Evolutionary conservation across 2,797 vertebrate genomes (phyloP).

Genomic region (Avahi laniger): DNA sequence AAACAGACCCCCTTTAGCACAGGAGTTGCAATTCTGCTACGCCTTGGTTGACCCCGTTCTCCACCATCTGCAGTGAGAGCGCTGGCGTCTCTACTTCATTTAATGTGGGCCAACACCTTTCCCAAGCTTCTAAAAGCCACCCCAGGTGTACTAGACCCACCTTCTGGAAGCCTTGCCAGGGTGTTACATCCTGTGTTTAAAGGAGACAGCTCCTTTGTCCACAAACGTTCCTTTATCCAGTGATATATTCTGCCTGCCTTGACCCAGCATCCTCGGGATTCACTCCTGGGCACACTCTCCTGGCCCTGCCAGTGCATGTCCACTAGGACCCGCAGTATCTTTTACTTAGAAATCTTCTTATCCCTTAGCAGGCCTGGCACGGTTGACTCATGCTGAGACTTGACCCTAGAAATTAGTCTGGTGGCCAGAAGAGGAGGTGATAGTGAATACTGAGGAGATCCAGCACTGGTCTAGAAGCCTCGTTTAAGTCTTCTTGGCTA

Average conservation of each 20-base stretch:
- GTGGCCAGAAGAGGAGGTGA: background rate
- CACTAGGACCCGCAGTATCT: background rate
- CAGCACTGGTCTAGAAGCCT: rapidly evolving
- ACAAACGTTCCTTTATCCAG: background rate
- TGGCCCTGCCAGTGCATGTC: background rate
- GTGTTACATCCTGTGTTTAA: background rate
- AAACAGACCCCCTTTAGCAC: background rate
- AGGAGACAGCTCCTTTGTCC: background rate
- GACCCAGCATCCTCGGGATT: background rate
- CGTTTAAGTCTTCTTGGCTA: background rate
- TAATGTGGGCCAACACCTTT: background rate
- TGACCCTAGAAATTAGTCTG: background rate
- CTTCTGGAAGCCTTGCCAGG: background rate
- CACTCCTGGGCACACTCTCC: background rate
- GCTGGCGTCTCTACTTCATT: background rate
- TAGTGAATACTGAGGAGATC: background rate
- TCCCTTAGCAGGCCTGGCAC: background rate
- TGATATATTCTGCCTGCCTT: background rate
- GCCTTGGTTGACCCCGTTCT: background rate
- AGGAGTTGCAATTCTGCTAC: background rate
- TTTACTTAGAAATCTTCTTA: background rate
- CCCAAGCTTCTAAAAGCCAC: background rate
- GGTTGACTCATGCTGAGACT: background rate
- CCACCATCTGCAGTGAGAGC: no score
- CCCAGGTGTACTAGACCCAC: background rate